These are phyloP conservation scores for Drosophila sulfurigaster DNA, from an alignment of 1,140 invertebrate species.

Conservation along the genomic window DNA sequence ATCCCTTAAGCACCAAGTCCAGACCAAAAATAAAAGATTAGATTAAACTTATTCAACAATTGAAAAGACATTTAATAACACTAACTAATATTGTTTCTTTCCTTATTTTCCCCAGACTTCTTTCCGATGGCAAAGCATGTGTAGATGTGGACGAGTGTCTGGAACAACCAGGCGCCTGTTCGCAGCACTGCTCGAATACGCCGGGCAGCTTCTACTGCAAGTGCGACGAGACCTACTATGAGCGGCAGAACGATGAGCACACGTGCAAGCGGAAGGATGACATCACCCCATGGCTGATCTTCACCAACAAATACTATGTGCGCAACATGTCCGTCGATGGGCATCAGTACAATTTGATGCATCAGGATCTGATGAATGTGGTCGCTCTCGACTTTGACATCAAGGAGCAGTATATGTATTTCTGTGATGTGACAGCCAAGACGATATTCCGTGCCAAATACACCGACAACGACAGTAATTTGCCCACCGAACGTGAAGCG, in stretches of 20 bases:
- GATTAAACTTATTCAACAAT: too few relatives aligned
- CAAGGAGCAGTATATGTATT: constrained; percentile 93
- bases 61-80: background rate
- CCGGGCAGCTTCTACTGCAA: constrained; percentile 98
- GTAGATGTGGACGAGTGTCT: constrained; percentile 97
- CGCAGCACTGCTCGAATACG: constrained; percentile 97
- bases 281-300: constrained; percentile 95
- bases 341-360: constrained; percentile 93
- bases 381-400: constrained; percentile 98
- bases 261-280: constrained; percentile 95
- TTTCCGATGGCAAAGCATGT: constrained; percentile 94
- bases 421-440: constrained; percentile 97
- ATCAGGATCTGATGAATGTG: constrained; percentile 98
- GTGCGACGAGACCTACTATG: constrained; percentile 97
- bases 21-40: too few relatives aligned
- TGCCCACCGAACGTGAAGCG: constrained; percentile 88
- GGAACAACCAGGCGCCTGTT: constrained; percentile 95
- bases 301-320: constrained; percentile 99
- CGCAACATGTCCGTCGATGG: constrained; percentile 97
- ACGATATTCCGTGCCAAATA: constrained; percentile 93
- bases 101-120: constrained; percentile 85
- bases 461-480: constrained; percentile 80
- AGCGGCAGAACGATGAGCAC: constrained; percentile 93
- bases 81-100: background rate
- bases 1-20: too few relatives aligned